Base-by-base conservation (phyloP, 92 coral and sea anemone genomes). In the Zoanthus gigantus region DNA sequence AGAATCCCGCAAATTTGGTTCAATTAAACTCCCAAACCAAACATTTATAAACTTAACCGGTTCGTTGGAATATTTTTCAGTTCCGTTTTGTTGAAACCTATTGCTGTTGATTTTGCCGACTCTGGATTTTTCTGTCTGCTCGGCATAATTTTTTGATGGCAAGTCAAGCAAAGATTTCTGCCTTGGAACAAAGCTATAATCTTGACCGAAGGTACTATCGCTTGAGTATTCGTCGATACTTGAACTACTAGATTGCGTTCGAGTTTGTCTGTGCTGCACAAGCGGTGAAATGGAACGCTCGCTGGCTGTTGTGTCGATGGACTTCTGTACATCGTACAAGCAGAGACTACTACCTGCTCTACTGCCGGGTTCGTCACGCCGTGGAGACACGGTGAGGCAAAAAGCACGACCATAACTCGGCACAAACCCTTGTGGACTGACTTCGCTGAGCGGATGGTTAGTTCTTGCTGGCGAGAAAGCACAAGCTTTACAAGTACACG, bases 41-140 rank as follows among this genome's bases (percentile, higher is more conserved):
- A 81, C 85, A 66, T 81, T 81, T 45, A 81, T 46, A 63, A 81
- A 81, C 42, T 81, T 81, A 83, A 89, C 86, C 18, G 79, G 86
- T 31, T 78, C 85, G 12, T 29, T 34, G 6, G 71, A 46, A 47
- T 56, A 66, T 16, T 67, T 86, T 53, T 32, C 86, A 13, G 42
- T 66, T 68, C 72, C 42, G n/a, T 54, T 60, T 86, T 71, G 58
- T 47, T 47, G 67, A 63, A 9, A 34, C 18, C 52, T 13, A 79
- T 58, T 79, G 42, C 44, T 81, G 47, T 66, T 47, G 28, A 47
- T 30, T 30, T 65, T 74, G 47, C 29, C 47, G 6, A 68, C 44
- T 42, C 14, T 0, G 9, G 23, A 9, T 11, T 5, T 66, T 44
- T 31, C 60, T 58, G 13, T 53, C 14, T 54, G 61, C 23, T 17